These are phyloP conservation scores for Parnassius glacialis DNA, from an alignment of 2,888 invertebrate species.

Conservation along the genomic window DNA sequence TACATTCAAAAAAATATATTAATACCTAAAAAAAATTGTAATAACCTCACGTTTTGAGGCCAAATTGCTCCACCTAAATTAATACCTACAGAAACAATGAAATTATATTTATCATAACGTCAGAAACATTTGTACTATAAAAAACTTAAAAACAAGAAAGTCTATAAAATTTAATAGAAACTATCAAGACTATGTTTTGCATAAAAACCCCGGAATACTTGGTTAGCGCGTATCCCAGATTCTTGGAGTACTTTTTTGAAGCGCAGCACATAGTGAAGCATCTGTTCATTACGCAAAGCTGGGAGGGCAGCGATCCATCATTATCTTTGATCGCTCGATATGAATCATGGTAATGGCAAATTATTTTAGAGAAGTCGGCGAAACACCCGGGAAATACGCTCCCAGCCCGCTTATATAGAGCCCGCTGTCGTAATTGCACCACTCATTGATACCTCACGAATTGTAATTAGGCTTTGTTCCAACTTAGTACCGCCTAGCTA, in stretches of 20 bases:
- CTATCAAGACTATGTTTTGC: too few relatives aligned
- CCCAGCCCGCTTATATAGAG: conserved; percentile 66
- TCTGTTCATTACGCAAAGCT: conserved; percentile 53
- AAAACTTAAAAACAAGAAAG: too few relatives aligned
- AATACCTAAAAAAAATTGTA: too few relatives aligned
- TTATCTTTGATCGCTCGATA: conserved; percentile 68
- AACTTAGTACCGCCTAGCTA: conserved; percentile 56
- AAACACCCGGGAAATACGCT: conserved; percentile 72
- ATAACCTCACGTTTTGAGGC: too few relatives aligned
- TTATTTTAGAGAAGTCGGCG: conserved; percentile 72
- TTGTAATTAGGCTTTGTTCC: conserved; percentile 75
- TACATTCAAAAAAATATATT: too few relatives aligned
- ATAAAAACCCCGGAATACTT: too few relatives aligned
- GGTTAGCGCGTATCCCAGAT: too few relatives aligned
- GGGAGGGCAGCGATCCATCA: conserved; percentile 60
- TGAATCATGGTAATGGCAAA: conserved; percentile 79
- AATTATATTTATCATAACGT: too few relatives aligned
- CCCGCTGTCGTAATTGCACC: conserved; percentile 71
- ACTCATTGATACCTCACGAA: conserved; percentile 76
- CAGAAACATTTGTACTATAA: too few relatives aligned
- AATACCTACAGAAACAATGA: too few relatives aligned
- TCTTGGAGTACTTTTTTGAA: background rate
- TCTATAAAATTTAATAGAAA: too few relatives aligned
- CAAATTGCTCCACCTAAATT: too few relatives aligned
- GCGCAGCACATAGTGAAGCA: conserved; percentile 29